Evolutionary conservation across 2,888 invertebrate genomes (phyloP).

Genomic region (Auanema sp.): DNA sequence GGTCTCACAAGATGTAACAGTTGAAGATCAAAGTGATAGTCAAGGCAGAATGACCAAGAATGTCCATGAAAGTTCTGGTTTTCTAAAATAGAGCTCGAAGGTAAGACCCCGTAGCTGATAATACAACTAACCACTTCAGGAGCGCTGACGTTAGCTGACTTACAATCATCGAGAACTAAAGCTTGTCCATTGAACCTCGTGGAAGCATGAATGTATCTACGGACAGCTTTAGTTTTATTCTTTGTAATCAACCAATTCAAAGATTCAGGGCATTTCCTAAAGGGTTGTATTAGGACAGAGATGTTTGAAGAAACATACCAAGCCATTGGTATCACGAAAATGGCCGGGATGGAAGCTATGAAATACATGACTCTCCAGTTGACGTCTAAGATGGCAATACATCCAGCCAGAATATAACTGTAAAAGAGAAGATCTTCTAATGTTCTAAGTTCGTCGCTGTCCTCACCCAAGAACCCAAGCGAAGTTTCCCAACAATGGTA

Average conservation of each 20-base stretch:
- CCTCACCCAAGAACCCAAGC: no score
- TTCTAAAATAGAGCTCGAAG: conserved; percentile 14
- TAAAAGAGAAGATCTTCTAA: conserved; percentile 10
- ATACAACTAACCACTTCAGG: conserved; percentile 2
- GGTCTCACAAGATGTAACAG: conserved; percentile 47
- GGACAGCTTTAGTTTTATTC: conserved; percentile 39
- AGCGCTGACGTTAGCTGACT: conserved; percentile 3
- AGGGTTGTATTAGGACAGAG: not conserved
- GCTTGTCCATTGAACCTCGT: conserved; percentile 42
- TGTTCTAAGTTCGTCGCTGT: not conserved
- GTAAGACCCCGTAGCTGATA: conserved; percentile 9
- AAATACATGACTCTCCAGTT: conserved; percentile 58
- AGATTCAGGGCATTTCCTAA: conserved; percentile 45
- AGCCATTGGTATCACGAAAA: conserved; percentile 50
- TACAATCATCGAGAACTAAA: conserved; percentile 23
- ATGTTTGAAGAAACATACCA: conserved; percentile 25
- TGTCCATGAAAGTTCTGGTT: conserved; percentile 34
- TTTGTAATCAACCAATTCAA: conserved; percentile 59
- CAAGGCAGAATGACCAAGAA: conserved; percentile 32
- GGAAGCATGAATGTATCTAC: conserved; percentile 43
- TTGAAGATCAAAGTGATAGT: conserved; percentile 47
- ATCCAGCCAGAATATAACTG: conserved; percentile 59
- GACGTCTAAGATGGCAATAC: conserved; percentile 41
- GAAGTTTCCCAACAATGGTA: conserved; percentile 38
- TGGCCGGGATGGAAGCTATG: conserved; percentile 45